Evolutionary conservation across 2,113 vertebrate species (phyloP).

Genomic region (Paedocypris sp.): DNA sequence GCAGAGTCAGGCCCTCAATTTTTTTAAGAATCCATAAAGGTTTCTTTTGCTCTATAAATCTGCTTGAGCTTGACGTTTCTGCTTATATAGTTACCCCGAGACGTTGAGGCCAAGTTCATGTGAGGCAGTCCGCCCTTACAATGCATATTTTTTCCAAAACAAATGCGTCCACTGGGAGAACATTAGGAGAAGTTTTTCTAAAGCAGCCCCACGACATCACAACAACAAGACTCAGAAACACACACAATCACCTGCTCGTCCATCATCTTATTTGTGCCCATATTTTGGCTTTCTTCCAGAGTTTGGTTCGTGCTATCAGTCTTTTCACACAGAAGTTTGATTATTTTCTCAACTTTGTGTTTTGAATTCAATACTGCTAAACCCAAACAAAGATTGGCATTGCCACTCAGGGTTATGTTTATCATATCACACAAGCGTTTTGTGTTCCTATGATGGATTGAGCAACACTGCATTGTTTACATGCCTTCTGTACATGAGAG

Average conservation of each 20-base stretch:
- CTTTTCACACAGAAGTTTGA: conserved; percentile 28
- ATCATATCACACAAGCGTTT: conserved; percentile 27
- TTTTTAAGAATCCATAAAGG: conserved; percentile 15
- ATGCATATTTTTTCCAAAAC: conserved; percentile 2
- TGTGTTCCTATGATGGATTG: background rate
- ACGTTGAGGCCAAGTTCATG: conserved; percentile 1
- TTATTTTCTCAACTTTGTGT: conserved; percentile 25
- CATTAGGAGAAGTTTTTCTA: background rate
- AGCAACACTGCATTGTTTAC: background rate
- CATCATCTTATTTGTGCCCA: background rate
- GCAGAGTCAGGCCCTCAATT: background rate
- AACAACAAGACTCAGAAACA: background rate
- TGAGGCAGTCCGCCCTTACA: conserved; percentile 9
- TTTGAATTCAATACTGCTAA: conserved; percentile 25
- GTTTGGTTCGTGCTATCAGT: conserved; percentile 15
- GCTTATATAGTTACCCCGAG: conserved; percentile 24
- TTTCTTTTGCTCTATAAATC: conserved; percentile 28
- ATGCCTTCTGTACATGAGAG: background rate
- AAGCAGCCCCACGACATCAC: conserved; percentile 5
- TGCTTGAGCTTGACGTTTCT: conserved; percentile 25
- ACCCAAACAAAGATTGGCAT: conserved; percentile 34
- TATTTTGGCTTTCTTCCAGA: background rate
- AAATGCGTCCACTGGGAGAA: background rate
- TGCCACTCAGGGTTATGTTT: conserved; percentile 40
- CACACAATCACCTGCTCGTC: background rate